These are phyloP conservation scores for Conopomorpha cramerella DNA, from an alignment of 1,140 invertebrate genomes.

Conservation along the genomic window DNA sequence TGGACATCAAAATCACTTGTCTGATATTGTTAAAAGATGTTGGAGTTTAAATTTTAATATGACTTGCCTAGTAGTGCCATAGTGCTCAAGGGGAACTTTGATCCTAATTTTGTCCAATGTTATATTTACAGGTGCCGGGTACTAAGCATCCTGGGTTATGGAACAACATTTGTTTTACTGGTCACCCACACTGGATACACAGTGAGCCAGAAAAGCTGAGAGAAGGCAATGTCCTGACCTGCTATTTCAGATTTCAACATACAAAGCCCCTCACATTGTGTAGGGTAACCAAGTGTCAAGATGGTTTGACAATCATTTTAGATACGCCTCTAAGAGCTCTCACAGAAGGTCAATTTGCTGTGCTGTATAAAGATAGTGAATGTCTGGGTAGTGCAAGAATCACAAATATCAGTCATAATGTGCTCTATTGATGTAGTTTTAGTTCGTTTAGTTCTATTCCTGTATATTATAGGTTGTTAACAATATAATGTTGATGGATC, in stretches of 20 bases:
- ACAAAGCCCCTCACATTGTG: constrained; percentile 72
- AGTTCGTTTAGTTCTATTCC: too few species aligned
- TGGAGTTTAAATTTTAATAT: too few species aligned
- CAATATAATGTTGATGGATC: too few species aligned
- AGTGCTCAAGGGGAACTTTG: too few species aligned
- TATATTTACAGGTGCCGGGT: constrained; percentile 71
- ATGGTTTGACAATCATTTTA: constrained; percentile 67
- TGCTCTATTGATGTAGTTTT: too few species aligned
- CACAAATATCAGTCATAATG: constrained; percentile 53
- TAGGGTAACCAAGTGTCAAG: constrained; percentile 57
- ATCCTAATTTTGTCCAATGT: too few species aligned
- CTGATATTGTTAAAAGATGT: too few species aligned
- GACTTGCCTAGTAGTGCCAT: too few species aligned
- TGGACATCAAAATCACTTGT: too few species aligned
- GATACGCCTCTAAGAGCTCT: constrained; percentile 73
- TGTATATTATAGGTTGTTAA: too few species aligned
- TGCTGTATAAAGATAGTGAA: constrained; percentile 80
- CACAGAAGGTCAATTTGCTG: constrained; percentile 87
- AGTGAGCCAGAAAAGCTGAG: constrained; percentile 61
- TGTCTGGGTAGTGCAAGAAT: constrained; percentile 91
- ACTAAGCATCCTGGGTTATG: constrained; percentile 81
- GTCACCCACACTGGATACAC: constrained; percentile 82
- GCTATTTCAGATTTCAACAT: constrained; percentile 88
- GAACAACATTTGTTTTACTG: constrained; percentile 67
- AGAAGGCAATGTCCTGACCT: constrained; percentile 58